Percentiles rank a stretch among this genome's conserved stretches.
Evolutionary conservation across 2,797 vertebrate genomes (phyloP).

Genomic region (Hylomyscus alleni): DNA sequence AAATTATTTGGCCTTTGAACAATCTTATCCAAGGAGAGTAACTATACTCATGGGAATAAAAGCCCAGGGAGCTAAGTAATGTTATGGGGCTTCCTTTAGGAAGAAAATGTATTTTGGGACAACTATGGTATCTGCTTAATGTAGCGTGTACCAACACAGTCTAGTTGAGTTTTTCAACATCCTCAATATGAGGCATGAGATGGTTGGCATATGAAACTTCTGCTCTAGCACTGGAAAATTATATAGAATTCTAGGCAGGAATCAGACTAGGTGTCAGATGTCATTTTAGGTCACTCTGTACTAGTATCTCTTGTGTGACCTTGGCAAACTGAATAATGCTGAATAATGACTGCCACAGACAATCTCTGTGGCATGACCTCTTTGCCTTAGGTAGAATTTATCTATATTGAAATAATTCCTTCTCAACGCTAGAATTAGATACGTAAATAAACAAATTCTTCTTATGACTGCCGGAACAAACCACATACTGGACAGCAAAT

Average conservation of each 20-base stretch:
- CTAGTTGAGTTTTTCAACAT: neutral
- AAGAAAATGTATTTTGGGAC: neutral
- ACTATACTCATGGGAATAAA: neutral
- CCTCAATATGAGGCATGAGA: neutral
- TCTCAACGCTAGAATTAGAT: slow-evolving; percentile 26
- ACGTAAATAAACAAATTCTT: slow-evolving; percentile 20
- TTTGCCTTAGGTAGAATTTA: neutral
- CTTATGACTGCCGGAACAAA: neutral
- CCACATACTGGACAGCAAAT: neutral
- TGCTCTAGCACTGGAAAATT: neutral
- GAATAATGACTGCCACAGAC: neutral
- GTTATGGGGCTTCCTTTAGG: neutral
- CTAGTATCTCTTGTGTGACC: neutral
- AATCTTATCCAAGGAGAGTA: neutral
- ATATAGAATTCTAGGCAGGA: neutral
- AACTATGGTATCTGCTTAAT: neutral
- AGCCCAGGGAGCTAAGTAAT: neutral
- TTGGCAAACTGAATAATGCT: neutral
- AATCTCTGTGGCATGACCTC: neutral
- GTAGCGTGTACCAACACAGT: neutral
- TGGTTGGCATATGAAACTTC: neutral
- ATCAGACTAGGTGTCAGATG: neutral
- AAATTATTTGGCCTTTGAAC: slow-evolving; percentile 33
- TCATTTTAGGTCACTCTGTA: slow-evolving; percentile 6
- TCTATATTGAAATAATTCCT: slow-evolving; percentile 16